Base-by-base conservation (phyloP, 2,888 invertebrate genomes). In the Penaeus monodon region DNA sequence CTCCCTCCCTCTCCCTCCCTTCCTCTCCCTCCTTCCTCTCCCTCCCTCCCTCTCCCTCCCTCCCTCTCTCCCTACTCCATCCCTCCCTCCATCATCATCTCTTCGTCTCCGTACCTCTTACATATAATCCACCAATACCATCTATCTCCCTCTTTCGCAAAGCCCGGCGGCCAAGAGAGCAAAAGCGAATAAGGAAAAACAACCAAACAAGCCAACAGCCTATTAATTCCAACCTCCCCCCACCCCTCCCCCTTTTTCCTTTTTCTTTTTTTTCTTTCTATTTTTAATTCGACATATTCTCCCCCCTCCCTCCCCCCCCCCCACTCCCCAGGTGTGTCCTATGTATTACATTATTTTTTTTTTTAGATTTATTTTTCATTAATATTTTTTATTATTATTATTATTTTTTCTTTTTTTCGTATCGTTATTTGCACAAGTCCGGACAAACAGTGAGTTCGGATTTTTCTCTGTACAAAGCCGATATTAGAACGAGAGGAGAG, bases 41-140 rank as follows among this genome's bases (percentile, higher is more conserved):
- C 4, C 33, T 3, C 33, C 6, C 33, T 38, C 33, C 6, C 33
- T 3, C 33, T 38, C 1, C 33, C 33, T 38, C 33, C 33, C 33
- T 38, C 33, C 6, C 33, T 38, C 33, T 4, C 33, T 3, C 33
- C 6, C 33, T 3, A n/a, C 77, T 77, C 77, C 57, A 44, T 77
- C 77, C 57, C 33, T 4, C 33, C 33, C 33, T 38, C 33, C 38
- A 29, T 76, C 76, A 38, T 38, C 33, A 38, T 76, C 76, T 76
- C 76, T 76, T 63, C 27, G 57, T 57, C 57, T 76, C 44, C 24
- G 17, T 70, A 4, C 27, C 49, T 17, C 8, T 27, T 29, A 64
- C 22, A 81, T 65, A 64, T 33, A 33, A 66, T 81, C 65, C 70
- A 70, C 27, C 70, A 27, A 24, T 33, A 68, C 70, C 33, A 70